phyloP scores from a whole-genome alignment of 2,797 vertebrate species.

The Halcyon chelicuti region DNA sequence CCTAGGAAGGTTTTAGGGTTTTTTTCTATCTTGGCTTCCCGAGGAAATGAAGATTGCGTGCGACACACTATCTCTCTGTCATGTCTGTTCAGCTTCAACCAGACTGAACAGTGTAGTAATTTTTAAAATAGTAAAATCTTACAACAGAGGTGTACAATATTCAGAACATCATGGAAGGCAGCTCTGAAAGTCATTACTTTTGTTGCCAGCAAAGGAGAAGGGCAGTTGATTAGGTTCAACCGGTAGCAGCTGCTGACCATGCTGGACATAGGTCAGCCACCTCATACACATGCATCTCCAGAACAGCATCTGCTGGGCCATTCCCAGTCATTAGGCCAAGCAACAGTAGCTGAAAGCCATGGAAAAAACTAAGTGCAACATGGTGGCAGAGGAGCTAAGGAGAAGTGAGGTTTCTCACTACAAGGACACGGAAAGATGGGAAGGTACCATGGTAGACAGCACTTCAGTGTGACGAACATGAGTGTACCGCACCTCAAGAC shows the following conservation, averaged over 20 bases:
- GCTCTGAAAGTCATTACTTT: neutral
- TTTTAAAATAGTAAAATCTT: slow-evolving; percentile 10
- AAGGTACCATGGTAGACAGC: neutral
- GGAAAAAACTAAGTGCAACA: rapidly evolving
- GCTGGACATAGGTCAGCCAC: neutral
- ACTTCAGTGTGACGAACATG: neutral
- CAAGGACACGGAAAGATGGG: neutral
- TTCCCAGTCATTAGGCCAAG: neutral
- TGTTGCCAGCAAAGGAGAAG: neutral
- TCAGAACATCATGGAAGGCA: neutral
- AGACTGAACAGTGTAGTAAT: neutral
- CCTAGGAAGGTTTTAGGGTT: neutral
- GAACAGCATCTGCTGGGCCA: neutral
- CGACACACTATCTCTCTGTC: slow-evolving; percentile 34
- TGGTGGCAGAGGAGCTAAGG: neutral
- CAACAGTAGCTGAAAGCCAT: neutral
- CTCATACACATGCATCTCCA: neutral
- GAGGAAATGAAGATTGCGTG: slow-evolving; percentile 64
- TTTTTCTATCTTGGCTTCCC: slow-evolving; percentile 15
- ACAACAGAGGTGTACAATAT: neutral
- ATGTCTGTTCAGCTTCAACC: slow-evolving; percentile 55
- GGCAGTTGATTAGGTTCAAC: neutral
- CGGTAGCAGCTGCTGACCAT: neutral
- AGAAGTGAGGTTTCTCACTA: neutral
- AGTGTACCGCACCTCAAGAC: neutral